Conservation (phyloP, 1,140 invertebrate genomes). For the Zaprionus nigranus region DNA sequence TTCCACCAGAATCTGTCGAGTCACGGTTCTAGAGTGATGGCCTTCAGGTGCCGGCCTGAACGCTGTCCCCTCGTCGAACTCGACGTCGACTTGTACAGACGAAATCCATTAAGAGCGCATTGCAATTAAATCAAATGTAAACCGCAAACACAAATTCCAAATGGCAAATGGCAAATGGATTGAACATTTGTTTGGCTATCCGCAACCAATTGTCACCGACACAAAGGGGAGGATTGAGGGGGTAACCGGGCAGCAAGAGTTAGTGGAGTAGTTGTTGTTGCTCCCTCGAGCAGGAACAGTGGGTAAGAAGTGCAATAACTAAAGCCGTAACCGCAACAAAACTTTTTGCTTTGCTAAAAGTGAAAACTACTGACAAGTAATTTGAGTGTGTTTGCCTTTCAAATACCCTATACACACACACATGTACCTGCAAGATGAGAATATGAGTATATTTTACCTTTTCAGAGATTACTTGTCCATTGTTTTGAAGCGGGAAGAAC, state of each 20-base stretch:
- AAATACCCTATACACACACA: not conserved
- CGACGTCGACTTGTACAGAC: constrained; percentile 23
- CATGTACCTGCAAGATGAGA: no score
- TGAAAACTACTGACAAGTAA: not conserved
- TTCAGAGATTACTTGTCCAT: no score
- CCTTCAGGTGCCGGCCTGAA: not conserved
- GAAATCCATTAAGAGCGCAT: constrained; percentile 45
- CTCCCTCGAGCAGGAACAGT: no score
- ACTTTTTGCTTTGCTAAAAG: constrained; percentile 40
- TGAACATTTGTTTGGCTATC: constrained; percentile 38
- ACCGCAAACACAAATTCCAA: constrained; percentile 67
- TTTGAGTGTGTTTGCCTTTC: not conserved
- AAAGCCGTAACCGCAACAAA: constrained; percentile 57
- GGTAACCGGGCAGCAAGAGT: not conserved
- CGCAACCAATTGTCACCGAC: constrained; percentile 31
- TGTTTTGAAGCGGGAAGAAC: no score
- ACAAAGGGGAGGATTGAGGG: no score
- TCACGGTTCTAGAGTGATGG: not conserved
- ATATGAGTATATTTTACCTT: no score
- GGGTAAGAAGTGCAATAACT: constrained; percentile 60
- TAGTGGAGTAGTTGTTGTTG: not conserved
- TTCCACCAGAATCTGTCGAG: no score
- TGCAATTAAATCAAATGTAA: constrained; percentile 66
- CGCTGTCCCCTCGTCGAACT: constrained; percentile 1
- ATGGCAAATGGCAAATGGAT: constrained; percentile 46